Evolutionary conservation across 2,797 vertebrate genomes (phyloP), one percentile per base, ranked within the genome.

Genomic region (Chelidonichthys spinosus): DNA sequence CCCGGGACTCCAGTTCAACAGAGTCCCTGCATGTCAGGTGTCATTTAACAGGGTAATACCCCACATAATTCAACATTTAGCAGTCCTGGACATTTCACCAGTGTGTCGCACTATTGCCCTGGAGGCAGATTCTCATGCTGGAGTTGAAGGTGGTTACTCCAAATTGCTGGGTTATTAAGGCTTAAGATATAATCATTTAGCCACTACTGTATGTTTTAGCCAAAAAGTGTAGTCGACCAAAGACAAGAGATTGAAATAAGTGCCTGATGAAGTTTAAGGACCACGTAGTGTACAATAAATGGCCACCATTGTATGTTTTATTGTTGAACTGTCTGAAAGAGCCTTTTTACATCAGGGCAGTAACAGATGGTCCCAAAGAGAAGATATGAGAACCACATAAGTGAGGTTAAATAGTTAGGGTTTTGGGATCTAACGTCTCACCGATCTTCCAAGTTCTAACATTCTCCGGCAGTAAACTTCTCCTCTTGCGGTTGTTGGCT

Each of bases 131-230:
- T 75, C 65, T 79, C 49, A 25, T 39, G 15, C 39, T 46, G 71
- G 37, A 88, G 65, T 13, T 61, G 50, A 76, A 80, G 78, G 49
- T 81, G 63, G 54, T 72, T 80, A 5, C 77, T 77, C 7, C 44
- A 71, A 15, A 75, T 69, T 63, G 68, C 47, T 53, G 18, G 33
- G 53, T 54, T 63, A 10, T 59, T 53, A 14, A 37, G 53, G 39
- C 5, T 55, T 62, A 61, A 70, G 46, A 70, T 58, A 25, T 17
- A 69, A 60, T 43, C 36, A 64, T 8, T 56, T 42, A 7, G 39
- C 6, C 10, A 63, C 5, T 3, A 17, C 18, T 58, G 33, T 49
- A 7, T 47, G 52, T 36, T 56, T 11, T 33, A 66, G 36, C 33
- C 3, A 53, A 14, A 25, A 11, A 33, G 32, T 7, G 5, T 25